These are phyloP conservation scores for Phyllostomus discolor DNA, from an alignment of 2,113 vertebrate genomes.

Conservation along the genomic window DNA sequence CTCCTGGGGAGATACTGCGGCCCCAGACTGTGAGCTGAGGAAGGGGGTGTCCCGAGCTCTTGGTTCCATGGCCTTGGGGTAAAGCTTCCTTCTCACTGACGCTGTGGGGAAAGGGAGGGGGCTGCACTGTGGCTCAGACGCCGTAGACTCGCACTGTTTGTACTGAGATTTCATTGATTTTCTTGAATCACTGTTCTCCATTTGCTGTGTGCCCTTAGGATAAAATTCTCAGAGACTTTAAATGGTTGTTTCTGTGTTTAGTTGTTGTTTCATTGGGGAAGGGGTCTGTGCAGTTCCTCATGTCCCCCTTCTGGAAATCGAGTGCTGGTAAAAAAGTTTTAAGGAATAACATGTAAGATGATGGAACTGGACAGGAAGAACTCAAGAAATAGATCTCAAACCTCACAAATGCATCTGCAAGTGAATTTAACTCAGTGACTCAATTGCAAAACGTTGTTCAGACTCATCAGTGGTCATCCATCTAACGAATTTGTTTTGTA, in stretches of 20 bases:
- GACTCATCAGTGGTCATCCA: neutral
- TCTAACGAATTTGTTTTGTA: neutral
- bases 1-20: neutral
- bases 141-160: neutral
- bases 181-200: neutral
- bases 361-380: neutral
- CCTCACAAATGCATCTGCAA: neutral
- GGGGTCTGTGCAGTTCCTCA: neutral
- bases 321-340: neutral
- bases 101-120: too few species aligned
- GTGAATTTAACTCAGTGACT: neutral
- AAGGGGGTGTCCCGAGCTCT: neutral
- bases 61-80: neutral
- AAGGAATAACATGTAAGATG: neutral
- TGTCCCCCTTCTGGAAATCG: neutral
- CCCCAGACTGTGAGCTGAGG: neutral
- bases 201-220: neutral
- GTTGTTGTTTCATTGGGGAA: neutral
- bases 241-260: neutral
- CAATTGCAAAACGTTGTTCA: neutral
- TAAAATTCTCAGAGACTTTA: neutral
- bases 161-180: neutral
- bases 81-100: neutral
- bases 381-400: neutral
- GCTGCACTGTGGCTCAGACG: fast-evolving